phyloP scores from a whole-genome alignment of 2,888 invertebrate species.

The Coelogynopora nodosa region DNA sequence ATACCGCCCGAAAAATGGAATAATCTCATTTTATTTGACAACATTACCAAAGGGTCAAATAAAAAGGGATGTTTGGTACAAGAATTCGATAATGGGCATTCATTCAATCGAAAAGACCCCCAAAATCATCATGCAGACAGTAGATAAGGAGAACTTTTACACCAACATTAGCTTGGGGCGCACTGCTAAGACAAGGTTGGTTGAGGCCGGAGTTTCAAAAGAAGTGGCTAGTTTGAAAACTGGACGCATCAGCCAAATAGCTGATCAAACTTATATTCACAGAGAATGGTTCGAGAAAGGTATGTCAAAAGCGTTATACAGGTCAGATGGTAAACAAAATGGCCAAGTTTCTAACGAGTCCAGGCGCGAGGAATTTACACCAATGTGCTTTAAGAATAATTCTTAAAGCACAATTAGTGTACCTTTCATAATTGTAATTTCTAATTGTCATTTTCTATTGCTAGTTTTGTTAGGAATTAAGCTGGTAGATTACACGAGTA shows the following conservation, averaged over 20 bases:
- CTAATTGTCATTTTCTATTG: not conserved
- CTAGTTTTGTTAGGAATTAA: not conserved
- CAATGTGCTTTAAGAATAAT: not conserved
- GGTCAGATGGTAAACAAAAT: not conserved
- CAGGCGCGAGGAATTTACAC: not conserved
- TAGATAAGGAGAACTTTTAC: not conserved
- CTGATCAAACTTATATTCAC: conserved; percentile 14
- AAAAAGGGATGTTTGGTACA: not conserved
- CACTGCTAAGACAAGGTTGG: not conserved
- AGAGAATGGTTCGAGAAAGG: conserved; percentile 1
- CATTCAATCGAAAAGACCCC: not conserved
- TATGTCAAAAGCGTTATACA: not conserved
- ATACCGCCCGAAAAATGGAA: not conserved
- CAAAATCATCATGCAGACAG: not conserved
- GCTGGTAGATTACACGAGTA: not conserved
- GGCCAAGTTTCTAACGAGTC: not conserved
- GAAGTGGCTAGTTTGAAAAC: not conserved
- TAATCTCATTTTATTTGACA: not conserved
- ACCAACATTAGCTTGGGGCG: not conserved
- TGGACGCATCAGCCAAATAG: not conserved
- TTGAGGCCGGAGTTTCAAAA: not conserved
- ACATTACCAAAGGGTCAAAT: not conserved
- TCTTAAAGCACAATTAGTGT: too few relatives aligned
- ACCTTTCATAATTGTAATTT: too few relatives aligned
- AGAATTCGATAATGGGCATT: not conserved